Evolutionary conservation across 2,113 vertebrate genomes (phyloP), one percentile per base, ranked within the genome.

Genomic region (Zosterops lateralis): DNA sequence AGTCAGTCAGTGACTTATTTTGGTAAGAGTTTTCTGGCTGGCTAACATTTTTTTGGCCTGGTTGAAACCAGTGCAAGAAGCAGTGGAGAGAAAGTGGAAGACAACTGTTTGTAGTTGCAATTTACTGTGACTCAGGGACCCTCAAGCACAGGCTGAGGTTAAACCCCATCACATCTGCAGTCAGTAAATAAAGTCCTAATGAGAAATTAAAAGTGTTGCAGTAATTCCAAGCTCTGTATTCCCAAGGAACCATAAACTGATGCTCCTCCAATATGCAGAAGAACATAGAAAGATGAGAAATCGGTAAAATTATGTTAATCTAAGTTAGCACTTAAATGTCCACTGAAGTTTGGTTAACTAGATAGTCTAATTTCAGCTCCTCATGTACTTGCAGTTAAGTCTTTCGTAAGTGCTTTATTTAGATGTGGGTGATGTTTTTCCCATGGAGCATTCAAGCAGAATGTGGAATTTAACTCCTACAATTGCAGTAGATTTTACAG

Each of bases 131-230:
- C 54, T 72, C 57, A 18, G 40, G 74, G 91, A n/a, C 40, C 65
- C 58, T 83, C 54, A 26, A 68, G 38, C n/a, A 47, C 2, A 89
- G 68, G 38, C 77, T 94, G 67, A 62, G 65, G 79, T 50, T 93
- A 74, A 90, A 89, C 20, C 82, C 40, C 75, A 90, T 73, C 50
- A 68, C 51, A 74, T 90, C 62, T 88, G 56, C 42, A 91, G 89
- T 74, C 79, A 92, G 71, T 79, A 79, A 84, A 80, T 92, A 89
- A 87, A 87, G 85, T 64, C 29, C 77, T 75, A 90, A 94, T 92
- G 80, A 95, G 67, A 90, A 96, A 95, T 89, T 87, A 64, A 28
- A 62, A 93, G 72, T 42, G 36, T 42, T 64, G 38, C 42, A 82
- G 36, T 3, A 5, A 87, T 93, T 93, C 65, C 57, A 81, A 62